phyloP scores from a whole-genome alignment of 2,797 vertebrate species.

The Taeniopygia guttata region DNA sequence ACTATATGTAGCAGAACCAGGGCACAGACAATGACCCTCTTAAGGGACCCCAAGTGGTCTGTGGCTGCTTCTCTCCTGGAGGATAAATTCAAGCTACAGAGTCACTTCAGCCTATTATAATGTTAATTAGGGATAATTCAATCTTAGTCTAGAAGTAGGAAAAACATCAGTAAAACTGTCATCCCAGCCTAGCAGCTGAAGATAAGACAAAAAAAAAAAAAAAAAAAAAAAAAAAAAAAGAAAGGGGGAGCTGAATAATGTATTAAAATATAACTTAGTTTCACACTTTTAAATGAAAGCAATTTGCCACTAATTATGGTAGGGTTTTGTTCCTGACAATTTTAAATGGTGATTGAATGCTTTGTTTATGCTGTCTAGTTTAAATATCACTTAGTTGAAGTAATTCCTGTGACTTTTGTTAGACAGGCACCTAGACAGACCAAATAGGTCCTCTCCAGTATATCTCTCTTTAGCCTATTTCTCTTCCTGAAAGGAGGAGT shows the following conservation, averaged over 20 bases:
- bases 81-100: not conserved
- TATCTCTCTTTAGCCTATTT: not conserved
- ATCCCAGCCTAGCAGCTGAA: not conserved
- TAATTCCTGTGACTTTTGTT: not conserved
- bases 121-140: not conserved
- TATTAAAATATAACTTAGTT: not conserved
- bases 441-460: not conserved
- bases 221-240: not conserved
- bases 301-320: not conserved
- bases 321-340: not conserved
- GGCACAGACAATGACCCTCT: not conserved
- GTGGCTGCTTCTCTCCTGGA: not conserved
- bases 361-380: not conserved
- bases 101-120: not conserved
- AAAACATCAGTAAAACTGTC: not conserved
- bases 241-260: not conserved
- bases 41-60: not conserved
- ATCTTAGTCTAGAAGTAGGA: not conserved
- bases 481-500: not conserved
- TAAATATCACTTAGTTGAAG: not conserved
- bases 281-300: not conserved
- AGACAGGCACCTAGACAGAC: not conserved
- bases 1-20: not conserved
- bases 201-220: too few species aligned
- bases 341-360: not conserved